These are phyloP conservation scores for Arctopsyche grandis DNA, from an alignment of 1,140 invertebrate genomes.

Conservation along the genomic window DNA sequence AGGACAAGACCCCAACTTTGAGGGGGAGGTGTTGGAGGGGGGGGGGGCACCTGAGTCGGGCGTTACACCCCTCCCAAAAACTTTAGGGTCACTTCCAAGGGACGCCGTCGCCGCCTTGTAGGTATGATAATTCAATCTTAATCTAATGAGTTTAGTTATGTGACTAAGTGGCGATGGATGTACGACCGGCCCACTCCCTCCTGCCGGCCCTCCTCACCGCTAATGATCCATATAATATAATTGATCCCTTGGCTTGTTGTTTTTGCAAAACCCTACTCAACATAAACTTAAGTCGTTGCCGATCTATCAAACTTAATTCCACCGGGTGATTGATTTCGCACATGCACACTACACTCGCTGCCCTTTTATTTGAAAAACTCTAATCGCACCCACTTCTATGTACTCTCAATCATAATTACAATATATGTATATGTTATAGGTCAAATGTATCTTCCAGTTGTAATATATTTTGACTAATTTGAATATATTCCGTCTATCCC, in stretches of 20 bases:
- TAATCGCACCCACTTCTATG: too few species aligned
- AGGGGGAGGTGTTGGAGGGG: neutral
- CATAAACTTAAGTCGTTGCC: slow-evolving; percentile 14
- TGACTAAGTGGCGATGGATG: slow-evolving; percentile 51
- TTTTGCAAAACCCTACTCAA: slow-evolving; percentile 26
- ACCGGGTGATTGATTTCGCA: slow-evolving; percentile 10
- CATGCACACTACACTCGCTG: neutral
- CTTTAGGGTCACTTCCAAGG: slow-evolving; percentile 54
- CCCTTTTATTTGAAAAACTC: neutral
- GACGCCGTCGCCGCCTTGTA: slow-evolving; percentile 34
- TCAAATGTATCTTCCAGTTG: too few species aligned
- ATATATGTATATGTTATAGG: too few species aligned
- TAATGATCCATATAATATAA: slow-evolving; percentile 42
- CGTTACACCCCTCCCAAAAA: slow-evolving; percentile 32
- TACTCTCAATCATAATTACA: too few species aligned
- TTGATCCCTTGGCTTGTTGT: slow-evolving; percentile 31
- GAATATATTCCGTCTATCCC: too few species aligned
- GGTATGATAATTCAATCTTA: slow-evolving; percentile 56
- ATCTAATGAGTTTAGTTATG: slow-evolving; percentile 55
- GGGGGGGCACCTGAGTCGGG: slow-evolving; percentile 7
- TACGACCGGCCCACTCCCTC: neutral
- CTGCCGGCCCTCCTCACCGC: neutral
- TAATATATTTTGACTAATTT: too few species aligned
- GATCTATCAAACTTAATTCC: slow-evolving; percentile 31
- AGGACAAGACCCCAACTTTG: slow-evolving; percentile 13